Evolutionary conservation across 2,113 vertebrate species (phyloP).

Genomic region (Vanacampus margaritifer): DNA sequence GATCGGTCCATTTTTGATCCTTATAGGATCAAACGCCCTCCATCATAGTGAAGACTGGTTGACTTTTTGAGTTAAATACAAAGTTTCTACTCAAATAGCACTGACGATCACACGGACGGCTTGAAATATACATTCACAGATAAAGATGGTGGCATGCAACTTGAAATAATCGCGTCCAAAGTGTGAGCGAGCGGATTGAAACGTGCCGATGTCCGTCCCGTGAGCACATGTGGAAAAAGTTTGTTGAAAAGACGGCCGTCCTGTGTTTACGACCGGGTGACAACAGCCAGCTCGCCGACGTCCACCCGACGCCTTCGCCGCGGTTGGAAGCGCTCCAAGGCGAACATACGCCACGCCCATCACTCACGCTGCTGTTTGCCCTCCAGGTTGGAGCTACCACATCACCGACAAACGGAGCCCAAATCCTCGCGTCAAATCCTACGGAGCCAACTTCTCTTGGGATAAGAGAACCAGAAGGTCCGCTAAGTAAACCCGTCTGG

Average conservation of each 20-base stretch:
- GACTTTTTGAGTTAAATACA: no score
- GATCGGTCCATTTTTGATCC: no score
- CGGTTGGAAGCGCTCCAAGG: constrained; percentile 49
- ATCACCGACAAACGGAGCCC: constrained; percentile 84
- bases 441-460: constrained; percentile 97
- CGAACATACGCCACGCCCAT: constrained; percentile 43
- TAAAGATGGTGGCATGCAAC: no score
- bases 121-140: no score
- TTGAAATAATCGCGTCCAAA: neutral
- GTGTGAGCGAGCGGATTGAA: neutral
- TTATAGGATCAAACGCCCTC: no score
- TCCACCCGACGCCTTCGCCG: constrained; percentile 60
- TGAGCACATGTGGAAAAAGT: constrained; percentile 52
- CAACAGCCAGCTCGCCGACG: constrained; percentile 52
- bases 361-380: constrained; percentile 50
- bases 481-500: constrained; percentile 84
- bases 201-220: constrained; percentile 8
- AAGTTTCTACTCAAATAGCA: no score
- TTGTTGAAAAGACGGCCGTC: constrained; percentile 55
- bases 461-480: constrained; percentile 94
- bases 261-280: constrained; percentile 64
- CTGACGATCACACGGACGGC: no score
- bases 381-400: constrained; percentile 93
- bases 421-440: constrained; percentile 93
- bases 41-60: no score